These are phyloP conservation scores for Nymphalis urticae DNA, from an alignment of 2,888 invertebrate species.

Conservation along the genomic window DNA sequence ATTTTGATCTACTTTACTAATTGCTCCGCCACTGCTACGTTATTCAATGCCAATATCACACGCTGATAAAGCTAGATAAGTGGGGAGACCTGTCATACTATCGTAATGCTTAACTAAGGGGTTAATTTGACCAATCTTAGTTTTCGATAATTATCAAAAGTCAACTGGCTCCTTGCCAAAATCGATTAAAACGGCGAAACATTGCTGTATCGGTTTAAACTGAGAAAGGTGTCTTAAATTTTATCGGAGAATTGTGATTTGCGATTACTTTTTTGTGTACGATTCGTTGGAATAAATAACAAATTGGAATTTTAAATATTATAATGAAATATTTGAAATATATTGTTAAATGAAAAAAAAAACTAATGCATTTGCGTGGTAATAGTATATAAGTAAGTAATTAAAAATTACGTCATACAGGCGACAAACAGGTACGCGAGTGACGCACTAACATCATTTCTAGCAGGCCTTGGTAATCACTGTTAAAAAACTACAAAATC, in stretches of 20 bases:
- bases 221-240: too few species aligned
- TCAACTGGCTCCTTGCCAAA: slow-evolving; percentile 18
- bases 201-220: too few species aligned
- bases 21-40: slow-evolving; percentile 57
- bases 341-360: not conserved
- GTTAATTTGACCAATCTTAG: not conserved
- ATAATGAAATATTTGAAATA: too few species aligned
- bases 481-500: slow-evolving; percentile 6
- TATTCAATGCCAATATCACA: slow-evolving; percentile 48
- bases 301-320: too few species aligned
- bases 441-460: slow-evolving; percentile 22
- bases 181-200: slow-evolving; percentile 7
- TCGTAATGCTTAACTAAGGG: not conserved
- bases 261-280: too few species aligned
- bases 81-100: not conserved
- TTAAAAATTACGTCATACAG: slow-evolving; percentile 34
- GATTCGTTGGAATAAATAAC: too few species aligned
- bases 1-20: slow-evolving; percentile 66
- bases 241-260: too few species aligned
- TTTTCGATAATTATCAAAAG: not conserved
- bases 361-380: not conserved
- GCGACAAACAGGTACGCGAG: slow-evolving; percentile 17
- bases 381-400: not conserved
- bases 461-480: not conserved
- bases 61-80: slow-evolving; percentile 58